Base-by-base conservation (phyloP, 2,888 invertebrate genomes). In the Monochamus alternatus region DNA sequence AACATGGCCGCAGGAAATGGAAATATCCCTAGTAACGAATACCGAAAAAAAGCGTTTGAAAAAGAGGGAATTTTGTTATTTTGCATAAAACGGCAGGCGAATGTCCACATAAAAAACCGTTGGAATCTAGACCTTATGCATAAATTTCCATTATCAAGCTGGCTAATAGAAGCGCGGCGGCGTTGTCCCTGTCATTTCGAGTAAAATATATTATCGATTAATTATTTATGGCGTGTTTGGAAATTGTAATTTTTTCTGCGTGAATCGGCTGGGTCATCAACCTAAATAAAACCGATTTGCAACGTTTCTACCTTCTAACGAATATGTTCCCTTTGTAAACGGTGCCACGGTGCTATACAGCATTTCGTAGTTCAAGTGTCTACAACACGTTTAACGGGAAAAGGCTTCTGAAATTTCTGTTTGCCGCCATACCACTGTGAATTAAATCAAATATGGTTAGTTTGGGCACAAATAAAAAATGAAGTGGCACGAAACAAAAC, bases 21-120 rank as follows among this genome's bases (percentile, higher is more conserved):
- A 47, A 38, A 47, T 12, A 47, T 47, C 47, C 3, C 10, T 10
- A 9, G 1, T 47, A 47, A 47, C 10, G 47, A 47, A 12, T 9
- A 9, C 47, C 47, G 22, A 22, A 12, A 47, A 47, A 47, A 47
- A 47, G 9, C 47, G 47, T 47, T 47, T 12, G 47, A 47, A 47
- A 47, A 47, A 47, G 47, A 47, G 47, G 47, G 47, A 47, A 47
- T 47, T 47, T 47, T 47, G 47, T 47, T 47, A 47, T 47, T 47
- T 47, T 47, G 12, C 47, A 47, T 47, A 47, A 47, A 47, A 12
- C 47, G 12, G 38, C 12, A 8, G 7, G 55, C 55, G 5, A 55
- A 55, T 47, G 12, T 47, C 9, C 9, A 47, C 47, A 47, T 47
- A 55, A 55, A 55, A 55, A 55, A 55, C 55, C 10, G 55, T 14